These are phyloP conservation scores for Zoanthus sansibaricus DNA, from an alignment of 92 coral and sea anemone genomes.

Conservation along the genomic window DNA sequence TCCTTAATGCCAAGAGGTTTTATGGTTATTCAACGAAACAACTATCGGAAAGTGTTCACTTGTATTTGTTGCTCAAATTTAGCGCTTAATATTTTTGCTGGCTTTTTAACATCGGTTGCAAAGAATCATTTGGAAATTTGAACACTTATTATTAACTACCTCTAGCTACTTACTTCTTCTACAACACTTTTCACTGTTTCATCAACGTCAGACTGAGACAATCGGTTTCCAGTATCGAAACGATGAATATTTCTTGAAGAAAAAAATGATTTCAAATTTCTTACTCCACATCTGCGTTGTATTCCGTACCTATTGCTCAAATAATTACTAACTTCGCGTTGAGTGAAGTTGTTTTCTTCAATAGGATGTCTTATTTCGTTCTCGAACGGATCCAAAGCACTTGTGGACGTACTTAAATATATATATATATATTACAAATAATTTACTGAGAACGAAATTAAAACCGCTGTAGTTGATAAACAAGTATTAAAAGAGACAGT, in stretches of 20 bases:
- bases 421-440: neutral
- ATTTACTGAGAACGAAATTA: too few relatives aligned
- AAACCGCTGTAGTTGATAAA: too few relatives aligned
- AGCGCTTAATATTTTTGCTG: conserved; percentile 8
- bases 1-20: neutral
- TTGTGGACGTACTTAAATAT: neutral
- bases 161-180: conserved; percentile 22
- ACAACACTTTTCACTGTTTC: conserved; percentile 22
- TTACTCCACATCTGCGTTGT: conserved; percentile 11
- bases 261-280: neutral
- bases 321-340: conserved; percentile 18
- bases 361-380: conserved; percentile 6
- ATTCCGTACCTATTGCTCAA: conserved; percentile 16
- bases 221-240: conserved; percentile 18
- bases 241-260: conserved; percentile 7
- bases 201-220: conserved; percentile 19
- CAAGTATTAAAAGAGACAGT: too few relatives aligned
- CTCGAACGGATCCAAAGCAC: neutral
- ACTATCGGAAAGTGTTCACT: neutral
- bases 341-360: conserved; percentile 24
- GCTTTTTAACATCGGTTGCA: neutral
- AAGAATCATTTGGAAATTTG: neutral
- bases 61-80: neutral
- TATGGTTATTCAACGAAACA: conserved; percentile 5
- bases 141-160: neutral